Conservation (phyloP, 1,140 invertebrate species). For the Drosophila sp. region DNA sequence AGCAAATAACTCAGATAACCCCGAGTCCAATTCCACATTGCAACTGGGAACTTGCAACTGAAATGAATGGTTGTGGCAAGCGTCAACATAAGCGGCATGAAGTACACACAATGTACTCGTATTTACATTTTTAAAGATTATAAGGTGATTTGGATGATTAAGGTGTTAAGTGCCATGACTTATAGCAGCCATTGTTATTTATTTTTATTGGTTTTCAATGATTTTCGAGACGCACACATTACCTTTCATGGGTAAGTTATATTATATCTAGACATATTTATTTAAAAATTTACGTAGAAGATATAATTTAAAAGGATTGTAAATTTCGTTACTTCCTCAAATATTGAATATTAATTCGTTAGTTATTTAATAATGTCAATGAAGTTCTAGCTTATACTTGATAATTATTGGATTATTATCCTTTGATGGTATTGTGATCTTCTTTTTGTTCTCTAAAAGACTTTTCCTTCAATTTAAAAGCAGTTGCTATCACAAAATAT, state of each 20-base stretch:
- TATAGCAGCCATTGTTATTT: conserved; percentile 4
- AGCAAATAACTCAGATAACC: conserved; percentile 56
- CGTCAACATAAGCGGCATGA: conserved; percentile 7
- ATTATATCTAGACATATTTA: background rate
- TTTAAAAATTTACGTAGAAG: too few relatives aligned
- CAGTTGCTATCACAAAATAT: too few relatives aligned
- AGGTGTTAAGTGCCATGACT: background rate
- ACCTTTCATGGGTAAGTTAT: background rate
- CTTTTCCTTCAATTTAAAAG: too few relatives aligned
- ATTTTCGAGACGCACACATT: background rate
- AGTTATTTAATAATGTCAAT: too few relatives aligned
- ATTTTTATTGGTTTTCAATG: background rate
- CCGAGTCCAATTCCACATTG: conserved; percentile 7
- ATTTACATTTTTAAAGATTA: background rate
- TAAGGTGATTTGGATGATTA: conserved; percentile 1
- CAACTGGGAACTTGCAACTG: conserved; percentile 1
- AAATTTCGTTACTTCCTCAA: too few relatives aligned
- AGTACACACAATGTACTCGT: conserved; percentile 5
- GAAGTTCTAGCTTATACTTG: too few relatives aligned
- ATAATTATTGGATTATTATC: too few relatives aligned
- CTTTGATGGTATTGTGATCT: too few relatives aligned
- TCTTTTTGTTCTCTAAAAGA: too few relatives aligned
- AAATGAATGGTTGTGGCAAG: conserved; percentile 17
- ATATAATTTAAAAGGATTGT: too few relatives aligned
- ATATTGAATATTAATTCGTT: too few relatives aligned